phyloP scores from a whole-genome alignment of 2,888 invertebrate species.

The Stenichneumon culpator region DNA sequence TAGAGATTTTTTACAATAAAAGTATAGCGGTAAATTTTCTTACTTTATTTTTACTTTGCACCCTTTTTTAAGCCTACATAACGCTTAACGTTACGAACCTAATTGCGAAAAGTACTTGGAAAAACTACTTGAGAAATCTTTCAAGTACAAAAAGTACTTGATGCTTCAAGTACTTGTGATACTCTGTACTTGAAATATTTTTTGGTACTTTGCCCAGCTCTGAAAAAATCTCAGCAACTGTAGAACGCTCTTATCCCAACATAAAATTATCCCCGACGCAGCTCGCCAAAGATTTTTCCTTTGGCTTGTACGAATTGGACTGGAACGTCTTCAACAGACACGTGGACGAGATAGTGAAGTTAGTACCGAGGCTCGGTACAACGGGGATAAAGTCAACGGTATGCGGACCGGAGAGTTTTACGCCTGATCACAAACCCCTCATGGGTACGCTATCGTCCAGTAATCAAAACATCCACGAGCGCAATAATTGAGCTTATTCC shows the following conservation, averaged over 20 bases:
- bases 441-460: slow-evolving; percentile 87
- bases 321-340: slow-evolving; percentile 94
- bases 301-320: slow-evolving; percentile 94
- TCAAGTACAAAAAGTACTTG: too few relatives aligned
- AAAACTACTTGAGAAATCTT: too few relatives aligned
- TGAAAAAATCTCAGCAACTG: not conserved
- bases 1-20: not conserved
- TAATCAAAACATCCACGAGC: not conserved
- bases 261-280: slow-evolving; percentile 75
- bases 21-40: too few relatives aligned
- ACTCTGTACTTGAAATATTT: too few relatives aligned
- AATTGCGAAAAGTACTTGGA: too few relatives aligned
- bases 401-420: slow-evolving; percentile 97
- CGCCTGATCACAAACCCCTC: slow-evolving; percentile 95
- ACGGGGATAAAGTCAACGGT: slow-evolving; percentile 94
- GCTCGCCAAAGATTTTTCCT: slow-evolving; percentile 92
- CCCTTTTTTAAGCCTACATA: not conserved
- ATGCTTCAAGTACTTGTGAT: not conserved
- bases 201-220: too few relatives aligned
- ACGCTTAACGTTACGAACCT: too few relatives aligned
- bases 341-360: slow-evolving; percentile 89
- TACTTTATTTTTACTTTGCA: too few relatives aligned
- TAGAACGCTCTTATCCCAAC: not conserved
- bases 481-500: not conserved
- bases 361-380: slow-evolving; percentile 91